Conservation (phyloP, 2,113 vertebrate species). For the Oreocharis arfaki region DNA sequence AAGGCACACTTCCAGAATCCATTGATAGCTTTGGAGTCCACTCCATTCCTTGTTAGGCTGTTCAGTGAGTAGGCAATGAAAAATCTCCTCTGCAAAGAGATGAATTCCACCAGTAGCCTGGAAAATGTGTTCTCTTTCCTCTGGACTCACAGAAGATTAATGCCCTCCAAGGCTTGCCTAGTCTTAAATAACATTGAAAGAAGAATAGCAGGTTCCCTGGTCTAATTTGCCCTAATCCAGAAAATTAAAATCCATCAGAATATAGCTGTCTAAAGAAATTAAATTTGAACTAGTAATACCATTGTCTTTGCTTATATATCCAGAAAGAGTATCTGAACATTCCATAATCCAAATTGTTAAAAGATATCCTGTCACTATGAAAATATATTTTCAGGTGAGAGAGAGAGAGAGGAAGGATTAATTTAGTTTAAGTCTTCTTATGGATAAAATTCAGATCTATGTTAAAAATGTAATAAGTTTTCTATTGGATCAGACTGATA, state of each 20-base stretch:
- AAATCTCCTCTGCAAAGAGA: slow-evolving; percentile 53
- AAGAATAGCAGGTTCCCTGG: background rate
- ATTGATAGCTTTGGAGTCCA: slow-evolving; percentile 20
- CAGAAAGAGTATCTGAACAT: background rate
- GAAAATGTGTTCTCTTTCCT: slow-evolving; percentile 48
- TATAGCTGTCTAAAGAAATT: background rate
- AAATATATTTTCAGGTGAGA: background rate
- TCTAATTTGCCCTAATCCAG: background rate
- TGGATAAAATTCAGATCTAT: background rate
- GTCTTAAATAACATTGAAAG: slow-evolving; percentile 37
- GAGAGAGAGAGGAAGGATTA: background rate
- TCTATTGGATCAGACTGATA: background rate
- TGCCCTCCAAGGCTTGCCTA: slow-evolving; percentile 11
- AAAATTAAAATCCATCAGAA: background rate
- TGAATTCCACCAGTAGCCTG: slow-evolving; percentile 51
- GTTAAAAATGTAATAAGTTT: background rate
- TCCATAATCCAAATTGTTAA: background rate
- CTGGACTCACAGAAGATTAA: slow-evolving; percentile 46
- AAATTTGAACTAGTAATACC: background rate
- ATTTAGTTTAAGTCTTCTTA: background rate
- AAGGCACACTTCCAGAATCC: slow-evolving; percentile 27
- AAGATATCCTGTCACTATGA: background rate
- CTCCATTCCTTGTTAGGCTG: slow-evolving; percentile 35
- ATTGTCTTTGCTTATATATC: background rate
- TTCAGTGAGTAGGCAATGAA: slow-evolving; percentile 52